Percentiles rank a stretch among this genome's conserved stretches.
These are phyloP conservation scores for Watsonalla binaria DNA, from an alignment of 2,888 invertebrate species.

Conservation along the genomic window DNA sequence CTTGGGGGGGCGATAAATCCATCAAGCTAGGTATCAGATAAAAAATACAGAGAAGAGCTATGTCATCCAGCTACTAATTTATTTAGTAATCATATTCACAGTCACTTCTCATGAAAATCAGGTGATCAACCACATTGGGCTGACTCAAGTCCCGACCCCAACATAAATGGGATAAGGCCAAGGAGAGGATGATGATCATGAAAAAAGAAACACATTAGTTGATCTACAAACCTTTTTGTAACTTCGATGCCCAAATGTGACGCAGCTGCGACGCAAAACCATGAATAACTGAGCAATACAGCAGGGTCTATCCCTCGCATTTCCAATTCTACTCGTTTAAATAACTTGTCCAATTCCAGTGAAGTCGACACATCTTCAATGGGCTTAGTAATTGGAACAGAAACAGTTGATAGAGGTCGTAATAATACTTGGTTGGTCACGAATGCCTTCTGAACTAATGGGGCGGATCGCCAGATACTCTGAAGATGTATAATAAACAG, in stretches of 20 bases:
- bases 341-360: constrained; percentile 85
- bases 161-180: too few relatives aligned
- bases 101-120: not conserved
- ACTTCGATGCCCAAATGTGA: constrained; percentile 87
- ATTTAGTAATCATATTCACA: too few relatives aligned
- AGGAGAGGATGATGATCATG: not conserved
- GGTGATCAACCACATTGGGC: too few relatives aligned
- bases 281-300: constrained; percentile 92
- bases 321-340: constrained; percentile 90
- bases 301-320: constrained; percentile 92
- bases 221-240: constrained; percentile 80
- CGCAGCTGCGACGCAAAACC: constrained; percentile 90
- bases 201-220: constrained; percentile 4
- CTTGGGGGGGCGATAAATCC: too few relatives aligned
- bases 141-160: too few relatives aligned
- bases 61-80: too few relatives aligned
- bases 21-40: too few relatives aligned
- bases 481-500: constrained; percentile 21
- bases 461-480: constrained; percentile 50
- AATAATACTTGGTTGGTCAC: constrained; percentile 26
- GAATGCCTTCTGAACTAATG: constrained; percentile 32
- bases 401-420: constrained; percentile 36
- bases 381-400: constrained; percentile 34
- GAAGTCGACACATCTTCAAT: constrained; percentile 32
- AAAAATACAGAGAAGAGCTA: too few relatives aligned